A percentile compares a stretch with the other conserved stretches of the same genome.
Evolutionary conservation across 2,113 vertebrate species (phyloP).

Genomic region (Oncorhynchus tshawytscha): DNA sequence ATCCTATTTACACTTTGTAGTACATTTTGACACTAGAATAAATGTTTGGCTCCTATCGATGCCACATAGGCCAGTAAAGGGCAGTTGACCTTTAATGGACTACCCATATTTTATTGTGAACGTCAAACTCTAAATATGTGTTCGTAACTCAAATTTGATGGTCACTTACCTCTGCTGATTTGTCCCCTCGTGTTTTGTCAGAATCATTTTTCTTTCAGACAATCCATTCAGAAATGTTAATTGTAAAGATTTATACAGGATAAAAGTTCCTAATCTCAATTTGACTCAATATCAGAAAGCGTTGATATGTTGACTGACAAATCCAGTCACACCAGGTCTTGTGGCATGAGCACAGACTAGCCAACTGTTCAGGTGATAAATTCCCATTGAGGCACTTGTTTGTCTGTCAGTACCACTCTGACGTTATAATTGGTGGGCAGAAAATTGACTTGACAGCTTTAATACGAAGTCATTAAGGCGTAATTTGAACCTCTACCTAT

Average conservation of each 20-base stretch:
- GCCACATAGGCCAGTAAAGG: too few relatives aligned
- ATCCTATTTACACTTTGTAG: too few relatives aligned
- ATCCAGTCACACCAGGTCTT: neutral
- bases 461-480: slow-evolving; percentile 1
- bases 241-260: neutral
- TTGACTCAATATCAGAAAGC: neutral
- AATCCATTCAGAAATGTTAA: neutral
- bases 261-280: neutral
- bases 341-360: neutral
- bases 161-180: too few relatives aligned
- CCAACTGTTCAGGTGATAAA: slow-evolving; percentile 18
- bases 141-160: neutral
- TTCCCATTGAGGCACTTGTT: neutral
- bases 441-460: slow-evolving; percentile 23
- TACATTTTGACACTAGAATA: too few relatives aligned
- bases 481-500: neutral
- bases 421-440: neutral
- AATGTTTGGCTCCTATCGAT: too few relatives aligned
- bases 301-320: neutral
- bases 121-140: neutral
- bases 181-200: too few relatives aligned
- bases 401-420: neutral
- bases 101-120: neutral
- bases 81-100: neutral
- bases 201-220: neutral